Evolutionary conservation across 2,113 vertebrate genomes (phyloP), one percentile per base, ranked within the genome.

Genomic region (Penelope pileata): DNA sequence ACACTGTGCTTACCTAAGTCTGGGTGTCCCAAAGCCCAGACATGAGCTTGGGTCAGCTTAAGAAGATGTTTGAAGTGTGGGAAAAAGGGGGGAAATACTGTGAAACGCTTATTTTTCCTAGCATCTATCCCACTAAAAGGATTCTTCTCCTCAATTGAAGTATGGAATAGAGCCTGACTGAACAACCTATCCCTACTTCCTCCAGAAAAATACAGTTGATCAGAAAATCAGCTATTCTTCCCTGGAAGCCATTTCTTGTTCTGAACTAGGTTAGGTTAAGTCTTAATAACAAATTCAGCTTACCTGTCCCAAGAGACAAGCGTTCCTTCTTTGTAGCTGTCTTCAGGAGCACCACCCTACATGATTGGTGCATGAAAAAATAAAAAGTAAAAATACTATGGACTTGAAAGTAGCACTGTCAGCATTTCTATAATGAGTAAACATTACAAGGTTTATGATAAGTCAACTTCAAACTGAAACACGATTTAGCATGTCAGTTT

Each of bases 321-420:
- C 83, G 96, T 96, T 97, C 96, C 97, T 96, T 98, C 98, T 97
- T 94, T 98, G 82, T 98, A 96, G 74, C 59, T 83, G n/a, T 99
- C 98, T 29, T 99, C 99, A 92, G 98, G 95, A 96, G 97, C 98
- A 78, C 98, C 98, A 79, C 97, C 98, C 99, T 99, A 97, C 53
- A 89, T 12, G 81, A 95, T 87, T 70, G 43, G 54, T 58, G 38
- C 83, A 83, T 54, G n/a, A 43, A 67, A 78, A 75, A 95, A 90
- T 93, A 94, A 34, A 95, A 92, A 64, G 43, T 32, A 86, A 87
- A 9, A 91, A 27, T 50, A 48, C 97, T 84, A 83, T 4, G n/a
- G 60, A 23, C 17, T n/a, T 60, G 64, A 59, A 75, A 90, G 47
- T 1, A 85, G 12, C 59, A 76, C 47, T 56, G n/a, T 50, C 51